Evolutionary conservation across 2,888 invertebrate genomes (phyloP), one percentile per base, ranked within the genome.

Genomic region (Artemia sinica): DNA sequence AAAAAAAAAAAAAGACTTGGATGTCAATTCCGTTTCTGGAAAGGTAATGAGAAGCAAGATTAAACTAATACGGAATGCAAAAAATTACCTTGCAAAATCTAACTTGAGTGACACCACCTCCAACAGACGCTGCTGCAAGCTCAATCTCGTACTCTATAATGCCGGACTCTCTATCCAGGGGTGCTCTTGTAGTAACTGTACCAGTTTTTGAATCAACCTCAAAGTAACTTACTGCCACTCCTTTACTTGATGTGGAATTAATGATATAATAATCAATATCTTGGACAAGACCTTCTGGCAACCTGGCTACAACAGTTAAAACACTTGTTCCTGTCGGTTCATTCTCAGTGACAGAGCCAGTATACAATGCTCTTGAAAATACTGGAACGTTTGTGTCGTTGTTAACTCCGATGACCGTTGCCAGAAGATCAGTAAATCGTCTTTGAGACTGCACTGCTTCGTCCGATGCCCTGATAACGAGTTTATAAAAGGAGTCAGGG

Each of bases 231-330:
- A 58, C 63, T n/a, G 63, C 63, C 8, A 58, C 1, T 73, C 81
- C 82, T 72, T 86, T 86, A 73, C 80, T 81, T 73, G 78, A 80
- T 12, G 79, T 80, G 72, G 82, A 79, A 72, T 79, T 79, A 75
- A 90, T 91, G 78, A 94, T 87, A 80, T 90, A 93, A 81, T 91
- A 94, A 78, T 91, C 91, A 77, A 93, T 83, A 74, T 85, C 83
- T 14, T 72, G 67, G 70, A 73, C 70, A 65, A 70, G 70, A 50
- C 66, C 50, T 50, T 72, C 72, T n/a, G 72, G 71, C 73, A 84
- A 83, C 73, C 84, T 84, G 74, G 89, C 90, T 72, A 82, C 84
- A 74, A 94, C 85, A 74, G 87, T 87, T 74, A 91, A 78, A 73
- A 95, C 87, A 75, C 87, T 88, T 13, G 89, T 89, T 69, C 92